Conservation (phyloP, 2,888 invertebrate species). For the Pristionchus entomophagus region DNA sequence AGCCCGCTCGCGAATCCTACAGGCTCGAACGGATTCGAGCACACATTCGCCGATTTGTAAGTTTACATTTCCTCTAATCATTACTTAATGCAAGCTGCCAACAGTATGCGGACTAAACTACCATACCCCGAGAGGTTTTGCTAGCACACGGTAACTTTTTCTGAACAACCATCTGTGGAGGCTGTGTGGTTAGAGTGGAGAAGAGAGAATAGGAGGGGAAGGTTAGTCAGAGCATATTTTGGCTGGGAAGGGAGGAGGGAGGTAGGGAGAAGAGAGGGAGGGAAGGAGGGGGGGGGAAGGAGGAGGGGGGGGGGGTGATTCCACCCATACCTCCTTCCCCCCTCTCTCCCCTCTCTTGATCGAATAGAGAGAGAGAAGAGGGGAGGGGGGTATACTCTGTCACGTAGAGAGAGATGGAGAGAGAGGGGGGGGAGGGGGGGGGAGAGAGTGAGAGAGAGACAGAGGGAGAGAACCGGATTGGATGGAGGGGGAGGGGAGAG, state of each 20-base stretch:
- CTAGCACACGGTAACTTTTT: neutral
- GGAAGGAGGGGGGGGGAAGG: neutral
- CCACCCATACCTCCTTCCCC: conserved; percentile 17
- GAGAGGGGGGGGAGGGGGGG: neutral
- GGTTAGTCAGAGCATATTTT: conserved; percentile 39
- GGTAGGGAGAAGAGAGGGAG: neutral
- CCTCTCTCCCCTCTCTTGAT: conserved; percentile 13
- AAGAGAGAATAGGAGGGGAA: neutral
- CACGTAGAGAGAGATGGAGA: neutral
- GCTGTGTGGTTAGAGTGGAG: neutral
- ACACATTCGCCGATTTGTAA: conserved; percentile 10
- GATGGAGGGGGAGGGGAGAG: neutral
- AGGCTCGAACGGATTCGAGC: neutral
- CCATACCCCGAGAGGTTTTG: neutral
- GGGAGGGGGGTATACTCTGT: neutral
- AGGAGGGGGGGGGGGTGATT: neutral
- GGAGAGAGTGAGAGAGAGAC: neutral
- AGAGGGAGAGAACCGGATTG: conserved; percentile 33
- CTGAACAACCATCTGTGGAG: neutral
- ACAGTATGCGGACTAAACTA: neutral
- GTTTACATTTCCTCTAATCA: neutral
- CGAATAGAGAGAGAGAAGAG: neutral
- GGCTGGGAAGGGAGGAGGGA: neutral
- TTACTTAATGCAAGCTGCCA: neutral
- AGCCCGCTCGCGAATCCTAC: neutral